Evolutionary conservation across 2,888 invertebrate genomes (phyloP).

Genomic region (Prosapia bicincta): DNA sequence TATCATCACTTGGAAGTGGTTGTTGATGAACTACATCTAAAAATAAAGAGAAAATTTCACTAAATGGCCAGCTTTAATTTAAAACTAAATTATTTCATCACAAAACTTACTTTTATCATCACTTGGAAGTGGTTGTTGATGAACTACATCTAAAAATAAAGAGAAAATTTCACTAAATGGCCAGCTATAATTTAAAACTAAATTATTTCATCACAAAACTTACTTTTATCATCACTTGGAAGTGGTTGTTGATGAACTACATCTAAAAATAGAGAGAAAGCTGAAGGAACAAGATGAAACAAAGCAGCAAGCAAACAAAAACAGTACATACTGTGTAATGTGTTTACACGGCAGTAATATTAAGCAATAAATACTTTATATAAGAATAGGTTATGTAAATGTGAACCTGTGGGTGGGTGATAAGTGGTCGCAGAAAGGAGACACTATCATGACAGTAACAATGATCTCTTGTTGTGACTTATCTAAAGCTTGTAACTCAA

Average conservation of each 20-base stretch:
- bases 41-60: not conserved
- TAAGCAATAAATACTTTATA: not conserved
- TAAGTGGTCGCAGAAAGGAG: not conserved
- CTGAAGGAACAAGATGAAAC: not conserved
- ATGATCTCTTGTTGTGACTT: not conserved
- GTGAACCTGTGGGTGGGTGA: not conserved
- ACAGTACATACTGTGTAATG: not conserved
- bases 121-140: not conserved
- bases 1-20: not conserved
- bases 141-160: not conserved
- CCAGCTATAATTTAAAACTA: no score
- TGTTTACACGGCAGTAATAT: not conserved
- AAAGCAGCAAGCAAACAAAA: not conserved
- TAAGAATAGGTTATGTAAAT: not conserved
- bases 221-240: not conserved
- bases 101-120: not conserved
- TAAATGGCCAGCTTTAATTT: no score
- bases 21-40: not conserved
- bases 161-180: no score
- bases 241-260: not conserved
- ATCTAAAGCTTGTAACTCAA: not conserved
- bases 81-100: no score
- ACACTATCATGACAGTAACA: not conserved
- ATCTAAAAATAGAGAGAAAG: not conserved
- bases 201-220: no score